phyloP scores from a whole-genome alignment of 2,888 invertebrate genomes.

The Aphodius granarius region DNA sequence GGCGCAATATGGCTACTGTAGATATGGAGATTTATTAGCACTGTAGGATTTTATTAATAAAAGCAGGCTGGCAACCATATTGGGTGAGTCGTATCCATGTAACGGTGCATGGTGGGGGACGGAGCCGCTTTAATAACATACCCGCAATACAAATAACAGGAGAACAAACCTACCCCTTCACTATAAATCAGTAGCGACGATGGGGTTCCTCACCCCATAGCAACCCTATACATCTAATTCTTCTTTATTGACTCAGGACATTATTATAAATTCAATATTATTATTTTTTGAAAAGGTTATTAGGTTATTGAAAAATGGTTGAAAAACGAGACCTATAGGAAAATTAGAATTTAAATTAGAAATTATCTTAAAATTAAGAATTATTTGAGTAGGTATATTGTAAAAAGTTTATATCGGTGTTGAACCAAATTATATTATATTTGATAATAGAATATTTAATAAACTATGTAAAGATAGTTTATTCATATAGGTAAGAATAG shows the following conservation, averaged over 20 bases:
- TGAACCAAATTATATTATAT: too few relatives aligned
- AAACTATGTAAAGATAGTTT: too few relatives aligned
- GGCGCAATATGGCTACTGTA: conserved; percentile 7
- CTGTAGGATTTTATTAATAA: conserved; percentile 5
- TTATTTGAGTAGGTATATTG: too few relatives aligned
- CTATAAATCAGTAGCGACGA: not conserved
- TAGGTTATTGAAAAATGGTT: too few relatives aligned
- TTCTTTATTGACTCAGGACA: not conserved
- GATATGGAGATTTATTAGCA: conserved; percentile 14
- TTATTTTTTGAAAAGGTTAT: too few relatives aligned
- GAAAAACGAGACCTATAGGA: too few relatives aligned
- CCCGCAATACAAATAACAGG: conserved; percentile 8
- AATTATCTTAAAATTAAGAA: too few relatives aligned
- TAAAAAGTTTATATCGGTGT: too few relatives aligned
- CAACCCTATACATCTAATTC: not conserved
- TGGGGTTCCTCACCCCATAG: not conserved
- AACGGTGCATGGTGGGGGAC: not conserved
- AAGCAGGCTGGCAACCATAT: not conserved
- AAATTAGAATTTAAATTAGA: too few relatives aligned
- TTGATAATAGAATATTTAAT: too few relatives aligned
- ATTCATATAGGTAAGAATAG: too few relatives aligned
- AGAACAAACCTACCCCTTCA: not conserved
- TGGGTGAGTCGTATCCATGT: not conserved
- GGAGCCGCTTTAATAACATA: conserved; percentile 6
- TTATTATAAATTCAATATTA: too few relatives aligned